These are phyloP conservation scores for Tetrapedia diversipes DNA, from an alignment of 2,888 invertebrate species.

Conservation along the genomic window DNA sequence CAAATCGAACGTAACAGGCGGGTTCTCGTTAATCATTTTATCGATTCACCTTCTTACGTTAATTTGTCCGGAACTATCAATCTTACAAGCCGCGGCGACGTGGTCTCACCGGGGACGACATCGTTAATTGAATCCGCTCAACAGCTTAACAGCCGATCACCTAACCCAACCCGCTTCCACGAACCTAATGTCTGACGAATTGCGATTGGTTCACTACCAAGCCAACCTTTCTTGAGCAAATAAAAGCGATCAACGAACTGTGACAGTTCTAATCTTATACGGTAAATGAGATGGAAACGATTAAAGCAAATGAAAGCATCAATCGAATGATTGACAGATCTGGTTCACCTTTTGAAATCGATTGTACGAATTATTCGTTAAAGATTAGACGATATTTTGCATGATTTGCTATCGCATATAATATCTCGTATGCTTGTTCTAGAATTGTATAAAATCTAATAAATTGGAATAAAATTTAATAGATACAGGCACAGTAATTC, in stretches of 20 bases:
- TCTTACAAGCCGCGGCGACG: constrained; percentile 43
- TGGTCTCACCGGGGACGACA: constrained; percentile 22
- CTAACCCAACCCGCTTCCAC: constrained; percentile 10
- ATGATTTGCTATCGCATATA: no score
- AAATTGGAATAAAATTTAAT: no score
- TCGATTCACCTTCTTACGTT: constrained; percentile 44
- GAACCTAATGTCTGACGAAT: constrained; percentile 31
- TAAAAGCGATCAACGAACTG: not conserved
- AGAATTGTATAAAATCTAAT: no score
- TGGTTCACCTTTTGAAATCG: no score
- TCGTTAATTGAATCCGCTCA: constrained; percentile 47
- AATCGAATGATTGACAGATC: no score
- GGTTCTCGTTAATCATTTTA: constrained; percentile 46
- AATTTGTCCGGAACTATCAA: constrained; percentile 49
- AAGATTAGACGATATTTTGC: no score
- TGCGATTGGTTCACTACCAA: constrained; percentile 20
- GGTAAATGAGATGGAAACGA: not conserved
- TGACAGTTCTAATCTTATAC: not conserved
- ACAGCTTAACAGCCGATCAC: constrained; percentile 34
- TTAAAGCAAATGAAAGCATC: not conserved
- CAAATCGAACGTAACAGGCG: not conserved
- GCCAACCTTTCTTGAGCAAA: not conserved
- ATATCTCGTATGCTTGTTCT: no score
- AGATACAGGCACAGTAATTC: no score
- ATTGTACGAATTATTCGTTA: no score